Base-by-base conservation (phyloP, 2,113 vertebrate species). In the Triplophysa dalaica region DNA sequence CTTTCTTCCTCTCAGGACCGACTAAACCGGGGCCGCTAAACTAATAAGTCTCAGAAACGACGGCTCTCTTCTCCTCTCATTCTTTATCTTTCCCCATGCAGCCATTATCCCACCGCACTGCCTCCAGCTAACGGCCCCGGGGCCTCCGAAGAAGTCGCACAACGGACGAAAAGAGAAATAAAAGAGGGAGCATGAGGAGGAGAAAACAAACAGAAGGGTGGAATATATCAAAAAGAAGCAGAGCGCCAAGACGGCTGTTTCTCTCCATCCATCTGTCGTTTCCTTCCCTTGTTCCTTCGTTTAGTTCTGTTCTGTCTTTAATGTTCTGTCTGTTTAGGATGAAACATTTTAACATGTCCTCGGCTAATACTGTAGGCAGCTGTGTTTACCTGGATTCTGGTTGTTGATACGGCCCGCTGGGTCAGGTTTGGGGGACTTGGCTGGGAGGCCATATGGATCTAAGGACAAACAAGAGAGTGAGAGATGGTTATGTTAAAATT, bases 1-100 rank as follows among this genome's bases (percentile, higher is more conserved):
- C 68, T 64, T 79, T 74, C 56, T 43, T 24, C n/a, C 85, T 81
- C 70, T 67, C 60, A 65, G 66, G 83, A 75, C 80, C 70, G 72
- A 75, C 78, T 78, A 86, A 90, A 87, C 88, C 84, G 84, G 82
- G 84, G 86, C 86, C 77, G 80, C 85, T 82, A 84, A 91, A 91
- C 90, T 91, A 93, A 93, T 93, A 91, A 91, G 82, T 92, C 88
- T 89, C 85, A 84, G 86, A 89, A 92, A 91, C 81, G 87, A 89
- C 74, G 86, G 88, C 84, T 80, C 85, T 61, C 87, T 80, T 70
- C 79, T 79, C 86, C 80, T 66, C 63, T 58, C 52, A 70, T 58
- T 26, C 79, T 83, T 80, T 85, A 87, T 81, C 84, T 82, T 86
- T 88, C 91, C 92, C 92, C 79, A 81, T 88, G 88, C 87, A 88